Evolutionary conservation across 2,113 vertebrate genomes (phyloP), one percentile per base, ranked within the genome.

Genomic region (human (Homo sapiens)): DNA sequence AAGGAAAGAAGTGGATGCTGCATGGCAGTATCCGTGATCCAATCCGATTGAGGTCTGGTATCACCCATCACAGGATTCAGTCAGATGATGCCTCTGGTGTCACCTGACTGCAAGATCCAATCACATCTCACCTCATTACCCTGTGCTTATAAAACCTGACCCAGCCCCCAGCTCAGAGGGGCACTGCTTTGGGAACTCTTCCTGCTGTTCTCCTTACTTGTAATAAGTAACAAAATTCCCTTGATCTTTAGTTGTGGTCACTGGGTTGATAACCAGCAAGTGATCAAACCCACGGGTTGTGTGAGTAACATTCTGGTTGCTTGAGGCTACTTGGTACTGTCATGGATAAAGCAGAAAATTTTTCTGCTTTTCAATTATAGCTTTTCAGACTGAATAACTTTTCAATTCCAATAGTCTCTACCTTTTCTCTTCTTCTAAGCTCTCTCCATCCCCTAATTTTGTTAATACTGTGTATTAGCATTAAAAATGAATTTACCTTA

Each of bases 401-500:
- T 87, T 76, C 35, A 84, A 13, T 89, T 89, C 35, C 20, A 68
- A 43, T 11, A 52, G 50, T 70, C 25, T 83, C 48, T 57, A 75
- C 8, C 22, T 79, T 92, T 96, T 84, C 48, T 89, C 8, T 76
- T 76, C 43, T 45, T 45, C 73, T 76, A 43, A 75, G 40, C 72
- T 86, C 35, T 76, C 55, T 52, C 48, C 45, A 50, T 30, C n/a
- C 25, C 7, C 48, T 38, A 92, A 80, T 85, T 95, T 61, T 88
- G 76, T 91, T 52, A 92, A 79, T 48, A 40, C 25, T 83, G 14
- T 64, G 50, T 40, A 64, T 68, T 95, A 89, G 57, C 83, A 85
- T 85, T 45, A 94, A 85, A 94, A 76, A 55, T 76, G 81, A 93
- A 38, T 80, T 52, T 59, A 89, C 90, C 66, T 81, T 81, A 89